Evolutionary conservation across 2,113 vertebrate genomes (phyloP).

Genomic region (Tenrec ecaudatus): DNA sequence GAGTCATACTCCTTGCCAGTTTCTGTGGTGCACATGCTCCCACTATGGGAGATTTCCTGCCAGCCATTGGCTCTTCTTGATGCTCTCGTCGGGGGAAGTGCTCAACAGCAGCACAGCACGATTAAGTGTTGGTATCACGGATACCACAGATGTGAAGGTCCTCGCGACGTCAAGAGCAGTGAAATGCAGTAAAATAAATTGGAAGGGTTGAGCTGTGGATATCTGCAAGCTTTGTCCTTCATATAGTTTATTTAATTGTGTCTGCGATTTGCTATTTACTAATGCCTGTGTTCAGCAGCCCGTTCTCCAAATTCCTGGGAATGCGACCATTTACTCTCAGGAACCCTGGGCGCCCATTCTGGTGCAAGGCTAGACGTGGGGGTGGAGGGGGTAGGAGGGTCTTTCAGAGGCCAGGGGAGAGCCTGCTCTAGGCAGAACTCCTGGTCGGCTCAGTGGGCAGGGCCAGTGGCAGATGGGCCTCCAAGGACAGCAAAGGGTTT

Average conservation of each 20-base stretch:
- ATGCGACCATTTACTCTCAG: background rate
- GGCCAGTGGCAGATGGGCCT: background rate
- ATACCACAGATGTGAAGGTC: background rate
- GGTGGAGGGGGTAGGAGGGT: background rate
- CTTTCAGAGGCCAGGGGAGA: too few relatives aligned
- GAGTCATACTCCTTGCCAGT: fast-evolving
- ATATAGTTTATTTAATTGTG: background rate
- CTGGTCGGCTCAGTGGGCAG: background rate
- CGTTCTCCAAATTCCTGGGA: background rate
- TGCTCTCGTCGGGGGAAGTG: background rate
- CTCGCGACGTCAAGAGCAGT: fast-evolving
- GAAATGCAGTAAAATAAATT: too few relatives aligned
- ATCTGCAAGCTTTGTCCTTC: background rate
- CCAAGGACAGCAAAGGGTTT: background rate
- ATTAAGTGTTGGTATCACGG: background rate
- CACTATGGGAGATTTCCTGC: background rate
- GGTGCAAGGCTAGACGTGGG: too few relatives aligned
- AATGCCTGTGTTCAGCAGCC: background rate
- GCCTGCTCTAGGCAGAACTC: too few relatives aligned
- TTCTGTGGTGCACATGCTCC: background rate
- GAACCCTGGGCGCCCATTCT: background rate
- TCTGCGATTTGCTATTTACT: background rate
- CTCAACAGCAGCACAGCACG: background rate
- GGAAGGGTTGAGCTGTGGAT: background rate
- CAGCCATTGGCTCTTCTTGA: background rate